These are phyloP conservation scores for Rhabdomys dilectus DNA, from an alignment of 2,113 vertebrate species.

Conservation along the genomic window DNA sequence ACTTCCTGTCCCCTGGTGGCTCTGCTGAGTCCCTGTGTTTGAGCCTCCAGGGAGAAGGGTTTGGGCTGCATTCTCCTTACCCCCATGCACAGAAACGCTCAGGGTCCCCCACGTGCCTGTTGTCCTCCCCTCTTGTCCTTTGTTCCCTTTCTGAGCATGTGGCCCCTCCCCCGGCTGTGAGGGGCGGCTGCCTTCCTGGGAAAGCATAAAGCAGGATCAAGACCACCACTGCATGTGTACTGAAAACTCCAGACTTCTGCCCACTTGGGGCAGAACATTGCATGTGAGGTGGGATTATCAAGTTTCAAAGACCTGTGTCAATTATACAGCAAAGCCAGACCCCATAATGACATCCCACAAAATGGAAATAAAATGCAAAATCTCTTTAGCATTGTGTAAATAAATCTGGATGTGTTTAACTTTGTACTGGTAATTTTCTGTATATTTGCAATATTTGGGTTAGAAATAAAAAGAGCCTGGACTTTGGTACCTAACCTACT, in stretches of 20 bases:
- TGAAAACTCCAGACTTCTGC: constrained; percentile 58
- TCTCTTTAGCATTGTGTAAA: constrained; percentile 83
- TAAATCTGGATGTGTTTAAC: constrained; percentile 85
- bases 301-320: constrained; percentile 68
- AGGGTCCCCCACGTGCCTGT: constrained; percentile 78
- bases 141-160: constrained; percentile 76
- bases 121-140: constrained; percentile 7
- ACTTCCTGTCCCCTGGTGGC: constrained; percentile 51
- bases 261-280: constrained; percentile 66
- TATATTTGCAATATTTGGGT: constrained; percentile 86
- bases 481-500: constrained; percentile 78
- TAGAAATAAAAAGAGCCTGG: constrained; percentile 85
- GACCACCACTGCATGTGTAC: constrained; percentile 77
- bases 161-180: constrained; percentile 28
- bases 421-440: constrained; percentile 87
- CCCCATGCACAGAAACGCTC: constrained; percentile 78
- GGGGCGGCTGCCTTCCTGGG: constrained; percentile 53
- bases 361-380: constrained; percentile 71
- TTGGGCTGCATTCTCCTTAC: constrained; percentile 20
- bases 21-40: constrained; percentile 60
- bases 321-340: constrained; percentile 76
- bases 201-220: constrained; percentile 70
- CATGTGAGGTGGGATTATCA: constrained; percentile 75
- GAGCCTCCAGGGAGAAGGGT: constrained; percentile 61
- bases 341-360: constrained; percentile 65